phyloP scores from a whole-genome alignment of 2,888 invertebrate species.

The Pherbina coryleti region DNA sequence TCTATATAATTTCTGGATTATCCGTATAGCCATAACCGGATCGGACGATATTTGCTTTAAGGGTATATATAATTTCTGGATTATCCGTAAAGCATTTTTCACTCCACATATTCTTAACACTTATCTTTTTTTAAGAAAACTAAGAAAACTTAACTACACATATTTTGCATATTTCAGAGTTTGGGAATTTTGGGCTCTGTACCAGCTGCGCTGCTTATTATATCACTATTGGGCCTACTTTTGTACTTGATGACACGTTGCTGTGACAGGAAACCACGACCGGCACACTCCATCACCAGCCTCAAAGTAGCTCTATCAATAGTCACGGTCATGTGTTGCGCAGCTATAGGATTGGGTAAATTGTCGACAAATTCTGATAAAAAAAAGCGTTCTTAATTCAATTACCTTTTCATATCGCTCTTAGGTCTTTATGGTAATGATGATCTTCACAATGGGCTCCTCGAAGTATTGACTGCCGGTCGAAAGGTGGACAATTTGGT shows the following conservation, averaged over 20 bases:
- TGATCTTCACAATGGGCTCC: slow-evolving; percentile 90
- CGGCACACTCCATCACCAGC: slow-evolving; percentile 88
- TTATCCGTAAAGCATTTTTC: no score
- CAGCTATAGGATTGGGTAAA: slow-evolving; percentile 84
- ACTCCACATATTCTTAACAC: no score
- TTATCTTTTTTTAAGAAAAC: no score
- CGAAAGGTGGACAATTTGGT: slow-evolving; percentile 85
- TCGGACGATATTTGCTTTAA: no score
- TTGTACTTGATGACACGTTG: slow-evolving; percentile 95
- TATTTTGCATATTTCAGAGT: slow-evolving; percentile 74
- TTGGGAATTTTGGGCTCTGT: slow-evolving; percentile 92
- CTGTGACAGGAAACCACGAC: slow-evolving; percentile 93
- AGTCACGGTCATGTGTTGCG: slow-evolving; percentile 89
- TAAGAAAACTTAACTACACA: no score
- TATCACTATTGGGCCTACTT: slow-evolving; percentile 88
- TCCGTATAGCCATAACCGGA: no score
- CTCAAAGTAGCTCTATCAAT: slow-evolving; percentile 85
- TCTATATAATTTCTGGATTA: no score
- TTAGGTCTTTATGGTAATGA: slow-evolving; percentile 90
- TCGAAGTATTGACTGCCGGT: slow-evolving; percentile 84
- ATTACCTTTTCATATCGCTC: not conserved
- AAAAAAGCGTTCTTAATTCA: not conserved
- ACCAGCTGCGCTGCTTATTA: slow-evolving; percentile 93
- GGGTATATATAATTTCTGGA: no score
- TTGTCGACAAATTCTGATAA: not conserved